Conservation (phyloP, 2,113 vertebrate species). For the Anarhynchus alexandrinus region DNA sequence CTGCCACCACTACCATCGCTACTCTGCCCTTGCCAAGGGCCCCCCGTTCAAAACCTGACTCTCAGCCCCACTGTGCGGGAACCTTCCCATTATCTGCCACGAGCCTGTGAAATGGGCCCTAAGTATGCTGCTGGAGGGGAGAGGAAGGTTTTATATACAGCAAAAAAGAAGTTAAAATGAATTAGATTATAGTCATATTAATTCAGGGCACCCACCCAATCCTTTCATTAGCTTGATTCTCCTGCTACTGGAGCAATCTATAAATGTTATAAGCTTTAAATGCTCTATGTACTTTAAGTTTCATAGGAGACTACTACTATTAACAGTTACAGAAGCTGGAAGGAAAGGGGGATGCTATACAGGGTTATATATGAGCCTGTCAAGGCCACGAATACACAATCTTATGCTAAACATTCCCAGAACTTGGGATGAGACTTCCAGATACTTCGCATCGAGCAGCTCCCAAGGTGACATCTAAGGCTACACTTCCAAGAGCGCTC, state of each 20-base stretch:
- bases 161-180: slow-evolving; percentile 44
- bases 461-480: slow-evolving; percentile 15
- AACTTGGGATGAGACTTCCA: slow-evolving; percentile 11
- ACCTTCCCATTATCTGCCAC: not conserved
- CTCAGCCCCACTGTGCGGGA: not conserved
- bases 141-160: not conserved
- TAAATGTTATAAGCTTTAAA: slow-evolving; percentile 55
- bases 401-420: slow-evolving; percentile 33
- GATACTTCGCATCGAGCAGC: not conserved
- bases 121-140: not conserved
- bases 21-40: not conserved
- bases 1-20: not conserved
- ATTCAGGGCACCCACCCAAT: slow-evolving; percentile 58
- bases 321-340: not conserved
- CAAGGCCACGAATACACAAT: not conserved
- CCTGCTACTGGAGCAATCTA: slow-evolving; percentile 33
- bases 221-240: slow-evolving; percentile 65
- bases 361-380: slow-evolving; percentile 15
- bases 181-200: slow-evolving; percentile 52
- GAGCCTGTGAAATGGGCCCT: not conserved
- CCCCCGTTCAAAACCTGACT: not conserved
- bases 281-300: slow-evolving; percentile 13
- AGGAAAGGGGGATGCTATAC: not conserved
- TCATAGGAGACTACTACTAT: slow-evolving; percentile 18
- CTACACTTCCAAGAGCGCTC: not conserved